phyloP scores from a whole-genome alignment of 2,888 invertebrate species.

The Oligia fasciuncula region DNA sequence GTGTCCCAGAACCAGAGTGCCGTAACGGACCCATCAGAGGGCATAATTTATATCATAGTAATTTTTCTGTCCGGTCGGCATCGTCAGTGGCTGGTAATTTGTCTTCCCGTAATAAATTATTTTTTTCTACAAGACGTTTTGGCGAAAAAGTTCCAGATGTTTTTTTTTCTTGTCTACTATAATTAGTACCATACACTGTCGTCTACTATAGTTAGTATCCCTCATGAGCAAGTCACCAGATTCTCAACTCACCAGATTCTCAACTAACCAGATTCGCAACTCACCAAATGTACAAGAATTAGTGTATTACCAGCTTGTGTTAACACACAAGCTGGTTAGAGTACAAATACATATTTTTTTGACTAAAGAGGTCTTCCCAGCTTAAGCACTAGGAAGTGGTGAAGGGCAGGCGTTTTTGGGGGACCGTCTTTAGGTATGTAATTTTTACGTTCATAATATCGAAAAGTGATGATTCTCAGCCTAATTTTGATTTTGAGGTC shows the following conservation, averaged over 20 bases:
- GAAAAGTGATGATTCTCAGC: too few species aligned
- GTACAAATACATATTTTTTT: not conserved
- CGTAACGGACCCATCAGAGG: not conserved
- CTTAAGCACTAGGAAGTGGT: not conserved
- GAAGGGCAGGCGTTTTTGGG: not conserved
- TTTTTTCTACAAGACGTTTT: not conserved
- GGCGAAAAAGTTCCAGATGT: not conserved
- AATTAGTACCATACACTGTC: too few species aligned
- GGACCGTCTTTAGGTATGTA: not conserved
- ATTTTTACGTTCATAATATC: not conserved
- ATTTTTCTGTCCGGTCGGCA: not conserved
- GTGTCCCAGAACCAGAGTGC: not conserved
- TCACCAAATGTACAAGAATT: too few species aligned
- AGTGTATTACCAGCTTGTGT: too few species aligned
- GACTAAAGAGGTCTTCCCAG: not conserved
- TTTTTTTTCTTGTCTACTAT: not conserved
- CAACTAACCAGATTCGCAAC: too few species aligned
- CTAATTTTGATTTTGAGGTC: not conserved
- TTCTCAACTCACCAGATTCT: too few species aligned
- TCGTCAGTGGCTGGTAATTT: slow-evolving; percentile 7
- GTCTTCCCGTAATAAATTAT: slow-evolving; percentile 13
- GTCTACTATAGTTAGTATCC: too few species aligned
- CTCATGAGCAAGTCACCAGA: too few species aligned
- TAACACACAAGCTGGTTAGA: too few species aligned
- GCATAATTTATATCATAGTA: slow-evolving; percentile 9